Percentiles rank a stretch among this genome's conserved stretches.
phyloP scores from a whole-genome alignment of 2,888 invertebrate species.

The Drosophila pseudotakahashii region DNA sequence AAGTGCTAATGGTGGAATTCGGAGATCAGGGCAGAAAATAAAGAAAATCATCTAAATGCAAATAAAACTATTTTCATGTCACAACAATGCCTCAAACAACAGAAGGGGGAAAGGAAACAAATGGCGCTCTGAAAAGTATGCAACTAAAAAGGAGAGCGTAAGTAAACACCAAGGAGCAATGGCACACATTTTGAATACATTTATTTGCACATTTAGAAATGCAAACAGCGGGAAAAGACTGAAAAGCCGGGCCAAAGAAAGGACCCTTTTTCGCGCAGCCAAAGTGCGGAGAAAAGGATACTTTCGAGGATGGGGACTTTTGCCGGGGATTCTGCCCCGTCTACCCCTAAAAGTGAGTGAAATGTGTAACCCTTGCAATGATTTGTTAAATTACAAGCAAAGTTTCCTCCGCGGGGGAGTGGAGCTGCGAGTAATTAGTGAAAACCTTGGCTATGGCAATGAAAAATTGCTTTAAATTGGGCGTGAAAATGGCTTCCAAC shows the following conservation, averaged over 20 bases:
- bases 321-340: constrained; percentile 11
- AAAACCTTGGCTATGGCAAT: constrained; percentile 60
- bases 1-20: constrained; percentile 27
- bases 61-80: constrained; percentile 53
- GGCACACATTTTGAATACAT: constrained; percentile 48
- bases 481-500: constrained; percentile 61
- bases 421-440: constrained; percentile 64
- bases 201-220: constrained; percentile 61
- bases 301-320: constrained; percentile 26
- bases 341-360: constrained; percentile 46
- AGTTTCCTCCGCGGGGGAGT: constrained; percentile 53
- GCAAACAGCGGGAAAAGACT: constrained; percentile 51
- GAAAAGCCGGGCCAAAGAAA: constrained; percentile 22
- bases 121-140: constrained; percentile 29
- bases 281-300: constrained; percentile 31
- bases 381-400: constrained; percentile 69
- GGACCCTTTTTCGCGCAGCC: constrained; percentile 37
- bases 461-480: constrained; percentile 74
- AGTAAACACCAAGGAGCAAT: constrained; percentile 35
- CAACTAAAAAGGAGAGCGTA: constrained; percentile 22
- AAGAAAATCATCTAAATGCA: constrained; percentile 71
- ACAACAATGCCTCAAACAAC: constrained; percentile 50
- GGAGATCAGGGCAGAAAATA: constrained; percentile 30
- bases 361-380: constrained; percentile 57
- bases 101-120: constrained; percentile 14